Conservation (phyloP, 2,888 invertebrate genomes). For the Cordylochernes scorpioides region DNA sequence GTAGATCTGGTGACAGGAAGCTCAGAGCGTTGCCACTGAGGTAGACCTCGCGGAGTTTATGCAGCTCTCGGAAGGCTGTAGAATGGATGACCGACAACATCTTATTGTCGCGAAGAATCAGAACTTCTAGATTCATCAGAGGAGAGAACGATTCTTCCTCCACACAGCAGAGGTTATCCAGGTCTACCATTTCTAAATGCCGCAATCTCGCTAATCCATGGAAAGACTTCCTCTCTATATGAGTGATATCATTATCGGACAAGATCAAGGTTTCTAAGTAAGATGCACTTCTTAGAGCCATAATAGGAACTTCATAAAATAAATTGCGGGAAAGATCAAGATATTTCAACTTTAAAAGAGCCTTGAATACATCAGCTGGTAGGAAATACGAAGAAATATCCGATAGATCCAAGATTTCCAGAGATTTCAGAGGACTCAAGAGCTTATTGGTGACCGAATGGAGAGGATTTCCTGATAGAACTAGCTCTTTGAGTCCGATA, state of each 20-base stretch:
- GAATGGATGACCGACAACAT: slow-evolving; percentile 6
- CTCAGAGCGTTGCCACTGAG: too few relatives aligned
- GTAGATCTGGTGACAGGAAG: too few relatives aligned
- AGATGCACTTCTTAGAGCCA: slow-evolving; percentile 9
- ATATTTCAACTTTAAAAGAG: slow-evolving; percentile 4
- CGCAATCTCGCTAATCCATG: slow-evolving; percentile 5
- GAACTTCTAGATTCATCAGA: slow-evolving; percentile 3
- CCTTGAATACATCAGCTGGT: slow-evolving; percentile 7
- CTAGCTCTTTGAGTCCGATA: slow-evolving; percentile 7
- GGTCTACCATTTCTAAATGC: slow-evolving; percentile 6
- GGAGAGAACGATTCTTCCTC: slow-evolving; percentile 6
- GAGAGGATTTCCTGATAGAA: slow-evolving; percentile 8
- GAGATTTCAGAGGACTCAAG: slow-evolving; percentile 6
- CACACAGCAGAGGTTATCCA: slow-evolving; percentile 6
- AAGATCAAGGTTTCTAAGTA: slow-evolving; percentile 7
- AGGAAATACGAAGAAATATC: slow-evolving; percentile 4
- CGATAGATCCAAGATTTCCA: slow-evolving; percentile 10
- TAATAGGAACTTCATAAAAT: slow-evolving; percentile 8
- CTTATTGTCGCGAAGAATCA: slow-evolving; percentile 9
- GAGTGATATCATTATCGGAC: slow-evolving; percentile 7
- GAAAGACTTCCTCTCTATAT: slow-evolving; percentile 6
- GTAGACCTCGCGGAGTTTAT: slow-evolving; percentile 2
- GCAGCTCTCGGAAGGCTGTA: slow-evolving; percentile 7
- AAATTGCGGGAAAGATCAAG: slow-evolving; percentile 12
- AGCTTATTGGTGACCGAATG: slow-evolving; percentile 3